A percentile compares a stretch with the other conserved stretches of the same genome.
Evolutionary conservation across 2,113 vertebrate species (phyloP).

Genomic region (Saimiri boliviensis): DNA sequence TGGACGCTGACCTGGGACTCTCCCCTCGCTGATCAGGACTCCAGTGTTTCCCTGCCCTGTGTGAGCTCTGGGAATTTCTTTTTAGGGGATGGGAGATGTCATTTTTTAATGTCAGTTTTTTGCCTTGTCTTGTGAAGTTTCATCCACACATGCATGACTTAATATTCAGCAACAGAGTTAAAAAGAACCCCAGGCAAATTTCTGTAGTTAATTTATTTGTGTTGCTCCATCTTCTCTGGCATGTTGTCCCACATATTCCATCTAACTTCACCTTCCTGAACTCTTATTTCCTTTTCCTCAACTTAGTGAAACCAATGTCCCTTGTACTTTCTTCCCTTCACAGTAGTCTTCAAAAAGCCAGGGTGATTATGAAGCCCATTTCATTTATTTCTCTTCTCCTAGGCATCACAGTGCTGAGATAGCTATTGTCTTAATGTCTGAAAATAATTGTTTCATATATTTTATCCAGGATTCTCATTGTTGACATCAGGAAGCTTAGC

Average conservation of each 20-base stretch:
- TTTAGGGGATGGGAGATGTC: not conserved
- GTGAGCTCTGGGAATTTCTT: not conserved
- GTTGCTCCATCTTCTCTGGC: not conserved
- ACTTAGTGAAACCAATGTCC: too few species aligned
- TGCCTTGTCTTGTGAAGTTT: not conserved
- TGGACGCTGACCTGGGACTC: not conserved
- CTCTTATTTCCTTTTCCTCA: not conserved
- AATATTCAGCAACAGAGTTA: not conserved
- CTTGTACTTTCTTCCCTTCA: not conserved
- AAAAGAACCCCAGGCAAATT: not conserved
- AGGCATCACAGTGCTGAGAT: not conserved
- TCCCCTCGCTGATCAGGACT: not conserved
- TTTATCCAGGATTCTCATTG: not conserved
- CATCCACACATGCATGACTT: not conserved
- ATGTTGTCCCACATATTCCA: not conserved
- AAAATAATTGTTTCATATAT: not conserved
- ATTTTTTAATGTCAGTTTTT: not conserved
- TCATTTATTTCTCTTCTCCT: not conserved
- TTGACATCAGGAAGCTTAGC: not conserved
- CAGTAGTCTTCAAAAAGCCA: not conserved
- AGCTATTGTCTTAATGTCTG: too few species aligned
- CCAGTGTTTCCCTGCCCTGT: not conserved
- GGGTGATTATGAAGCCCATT: not conserved
- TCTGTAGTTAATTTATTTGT: not conserved
- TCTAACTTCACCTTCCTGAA: not conserved